Evolutionary conservation across 2,888 invertebrate species (phyloP), one percentile per base, ranked within the genome.

Genomic region (Drosophila neotestacea): DNA sequence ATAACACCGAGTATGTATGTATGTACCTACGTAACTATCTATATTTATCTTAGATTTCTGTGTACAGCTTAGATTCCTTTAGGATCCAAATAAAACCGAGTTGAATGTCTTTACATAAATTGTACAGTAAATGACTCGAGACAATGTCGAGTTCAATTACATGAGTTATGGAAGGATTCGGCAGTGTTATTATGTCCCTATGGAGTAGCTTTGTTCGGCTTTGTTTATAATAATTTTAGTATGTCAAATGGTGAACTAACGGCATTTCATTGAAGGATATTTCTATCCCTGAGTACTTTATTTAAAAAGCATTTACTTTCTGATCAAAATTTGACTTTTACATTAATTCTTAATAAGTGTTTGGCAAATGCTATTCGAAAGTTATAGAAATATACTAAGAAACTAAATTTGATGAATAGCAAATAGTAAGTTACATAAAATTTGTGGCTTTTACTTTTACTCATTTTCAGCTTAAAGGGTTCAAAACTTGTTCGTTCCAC

Each of bases 1-100:
- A 27, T 44, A 6, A 44, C 5, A 41, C 4, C 9, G 16, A 41
- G 41, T 10, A 1, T 16, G 16, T 16, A 16, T 16, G 16, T 16
- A 16, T 1, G 1, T 16, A 16, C 16, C 16, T 16, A 16, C 16
- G 16, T 16, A 16, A 16, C 22, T 22, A 22, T 32, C 47, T 32
- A 34, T 22, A 50, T 7, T 22, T 36, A 36, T 36, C 36, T 50
- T 27, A 27, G 36, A 50, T 11, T 50, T 42, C 27, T 41, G 42
- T 16, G 32, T 4, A 11, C 16, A 16, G 58, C 13, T 30, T 30
- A 13, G 22, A 32, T 22, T 41, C 28, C 39, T 34, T 7, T 6
- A 47, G 16, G 11, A n/a, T 48, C 59, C 7, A 32, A 44, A 27
- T 44, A 6, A 44, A 11, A 41, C 9, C 9, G 16, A 41, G 41